Evolutionary conservation across 2,113 vertebrate species (phyloP).

Genomic region (Bubo scandiacus): DNA sequence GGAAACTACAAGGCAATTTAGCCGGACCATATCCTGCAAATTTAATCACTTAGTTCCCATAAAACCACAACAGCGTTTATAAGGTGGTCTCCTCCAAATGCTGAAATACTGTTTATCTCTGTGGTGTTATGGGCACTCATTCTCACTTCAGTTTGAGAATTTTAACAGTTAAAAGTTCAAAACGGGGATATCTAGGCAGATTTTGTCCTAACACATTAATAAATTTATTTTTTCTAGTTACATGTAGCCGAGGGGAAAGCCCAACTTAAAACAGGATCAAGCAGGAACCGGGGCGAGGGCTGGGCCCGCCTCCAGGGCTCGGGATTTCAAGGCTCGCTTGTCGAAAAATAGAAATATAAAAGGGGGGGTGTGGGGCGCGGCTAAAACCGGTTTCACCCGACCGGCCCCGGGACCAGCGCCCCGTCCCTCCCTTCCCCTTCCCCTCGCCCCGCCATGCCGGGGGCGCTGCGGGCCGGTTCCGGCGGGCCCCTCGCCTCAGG

Average conservation of each 20-base stretch:
- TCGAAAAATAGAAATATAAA: not conserved
- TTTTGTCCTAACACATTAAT: not conserved
- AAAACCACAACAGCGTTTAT: not conserved
- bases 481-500: not conserved
- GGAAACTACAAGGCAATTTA: not conserved
- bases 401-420: too few relatives aligned
- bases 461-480: not conserved
- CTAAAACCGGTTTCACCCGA: too few relatives aligned
- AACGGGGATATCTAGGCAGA: rapidly evolving
- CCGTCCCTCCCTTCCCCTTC: too few relatives aligned
- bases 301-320: not conserved
- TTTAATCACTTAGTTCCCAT: not conserved
- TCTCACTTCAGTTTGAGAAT: not conserved
- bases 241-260: not conserved
- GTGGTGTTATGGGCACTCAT: rapidly evolving
- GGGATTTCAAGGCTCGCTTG: not conserved
- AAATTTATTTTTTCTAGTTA: not conserved
- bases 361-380: rapidly evolving
- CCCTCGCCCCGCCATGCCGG: not conserved
- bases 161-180: not conserved
- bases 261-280: not conserved
- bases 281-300: not conserved
- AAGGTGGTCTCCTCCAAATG: not conserved
- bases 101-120: not conserved
- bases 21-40: not conserved